Conservation (phyloP, 2,888 invertebrate genomes). For the Mantis religiosa region DNA sequence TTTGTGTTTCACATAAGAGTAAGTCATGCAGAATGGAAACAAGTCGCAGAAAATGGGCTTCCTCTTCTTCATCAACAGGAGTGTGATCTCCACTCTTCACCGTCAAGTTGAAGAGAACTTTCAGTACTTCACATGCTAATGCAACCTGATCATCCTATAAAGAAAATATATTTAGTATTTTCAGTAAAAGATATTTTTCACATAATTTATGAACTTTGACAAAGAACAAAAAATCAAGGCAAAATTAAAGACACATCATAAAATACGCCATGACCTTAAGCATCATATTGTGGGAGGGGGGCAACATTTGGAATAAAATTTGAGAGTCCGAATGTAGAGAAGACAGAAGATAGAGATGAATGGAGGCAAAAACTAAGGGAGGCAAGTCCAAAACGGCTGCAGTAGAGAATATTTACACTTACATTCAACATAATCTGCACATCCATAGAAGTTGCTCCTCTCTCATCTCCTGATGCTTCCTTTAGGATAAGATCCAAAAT, state of each 20-base stretch:
- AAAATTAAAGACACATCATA: neutral
- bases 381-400: no score
- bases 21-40: slow-evolving; percentile 68
- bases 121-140: slow-evolving; percentile 68
- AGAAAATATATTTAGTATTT: slow-evolving; percentile 11
- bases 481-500: slow-evolving; percentile 61
- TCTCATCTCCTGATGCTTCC: slow-evolving; percentile 39
- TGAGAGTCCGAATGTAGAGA: no score
- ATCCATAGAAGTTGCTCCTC: slow-evolving; percentile 24
- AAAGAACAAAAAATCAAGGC: neutral
- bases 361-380: no score
- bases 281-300: no score
- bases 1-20: slow-evolving; percentile 56
- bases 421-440: slow-evolving; percentile 22
- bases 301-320: no score
- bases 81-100: slow-evolving; percentile 44
- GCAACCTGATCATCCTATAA: slow-evolving; percentile 57
- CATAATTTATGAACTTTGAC: neutral
- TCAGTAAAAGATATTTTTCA: neutral
- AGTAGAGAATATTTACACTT: neutral
- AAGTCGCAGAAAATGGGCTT: slow-evolving; percentile 66
- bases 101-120: slow-evolving; percentile 74
- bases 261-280: no score
- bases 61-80: slow-evolving; percentile 56
- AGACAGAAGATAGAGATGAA: no score